Percentiles rank a stretch among this genome's conserved stretches.
Conservation (phyloP, 2,113 vertebrate genomes). For the Zosterops lateralis region DNA sequence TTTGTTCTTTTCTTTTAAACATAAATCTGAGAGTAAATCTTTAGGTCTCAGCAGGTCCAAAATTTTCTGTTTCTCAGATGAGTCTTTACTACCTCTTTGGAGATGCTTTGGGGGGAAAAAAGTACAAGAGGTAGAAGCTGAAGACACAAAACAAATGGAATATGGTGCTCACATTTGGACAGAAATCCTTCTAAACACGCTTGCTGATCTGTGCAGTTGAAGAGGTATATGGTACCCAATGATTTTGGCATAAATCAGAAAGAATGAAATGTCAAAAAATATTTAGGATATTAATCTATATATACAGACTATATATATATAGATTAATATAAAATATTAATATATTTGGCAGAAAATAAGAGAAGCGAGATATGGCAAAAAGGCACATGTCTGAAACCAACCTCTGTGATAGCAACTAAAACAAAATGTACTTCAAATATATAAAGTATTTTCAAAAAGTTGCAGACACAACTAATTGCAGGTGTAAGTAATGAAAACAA, state of each 20-base stretch:
- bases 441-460: neutral
- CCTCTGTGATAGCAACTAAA: neutral
- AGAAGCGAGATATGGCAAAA: neutral
- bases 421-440: neutral
- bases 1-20: neutral
- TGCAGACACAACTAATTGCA: neutral
- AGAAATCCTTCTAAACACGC: neutral
- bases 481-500: neutral
- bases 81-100: neutral
- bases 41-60: neutral
- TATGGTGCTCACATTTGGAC: neutral
- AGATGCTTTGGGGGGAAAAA: neutral
- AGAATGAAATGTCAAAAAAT: neutral
- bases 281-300: neutral
- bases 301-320: neutral
- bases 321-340: neutral
- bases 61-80: neutral
- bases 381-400: neutral
- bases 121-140: neutral
- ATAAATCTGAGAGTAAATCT: neutral
- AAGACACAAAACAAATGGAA: neutral
- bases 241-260: neutral
- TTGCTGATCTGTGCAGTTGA: neutral
- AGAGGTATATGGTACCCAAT: accelerated
- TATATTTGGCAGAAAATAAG: neutral